A percentile compares a stretch with the other conserved stretches of the same genome.
These are phyloP conservation scores for Apodemia hepburni DNA, from an alignment of 2,888 invertebrate species.

Conservation along the genomic window DNA sequence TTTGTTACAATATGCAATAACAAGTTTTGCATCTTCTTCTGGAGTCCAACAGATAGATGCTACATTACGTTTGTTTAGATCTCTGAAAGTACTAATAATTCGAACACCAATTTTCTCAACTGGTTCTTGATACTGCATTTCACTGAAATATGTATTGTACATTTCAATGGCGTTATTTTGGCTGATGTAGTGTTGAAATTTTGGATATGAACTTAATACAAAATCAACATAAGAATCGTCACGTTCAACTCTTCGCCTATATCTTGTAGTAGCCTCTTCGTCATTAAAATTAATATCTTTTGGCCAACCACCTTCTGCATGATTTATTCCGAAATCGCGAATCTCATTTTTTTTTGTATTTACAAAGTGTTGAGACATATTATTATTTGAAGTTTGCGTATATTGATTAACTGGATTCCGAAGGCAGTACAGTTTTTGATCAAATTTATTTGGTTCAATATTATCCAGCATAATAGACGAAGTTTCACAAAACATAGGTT, in stretches of 20 bases:
- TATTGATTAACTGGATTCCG: not conserved
- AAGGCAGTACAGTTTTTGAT: not conserved
- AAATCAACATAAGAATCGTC: constrained; percentile 85
- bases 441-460: not conserved
- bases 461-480: not conserved
- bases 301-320: constrained; percentile 91
- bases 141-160: constrained; percentile 85
- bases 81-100: constrained; percentile 83
- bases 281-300: constrained; percentile 83
- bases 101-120: constrained; percentile 70
- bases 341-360: not conserved
- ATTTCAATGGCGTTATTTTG: constrained; percentile 90
- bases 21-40: constrained; percentile 81
- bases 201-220: constrained; percentile 70
- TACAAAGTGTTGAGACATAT: not conserved
- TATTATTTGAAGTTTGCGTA: not conserved
- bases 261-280: constrained; percentile 84
- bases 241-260: constrained; percentile 87
- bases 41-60: constrained; percentile 84
- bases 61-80: constrained; percentile 63
- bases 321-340: constrained; percentile 77
- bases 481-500: not conserved
- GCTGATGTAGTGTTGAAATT: constrained; percentile 81
- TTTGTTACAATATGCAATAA: constrained; percentile 79
- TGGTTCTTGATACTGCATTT: constrained; percentile 62